phyloP scores from a whole-genome alignment of 1,140 invertebrate species.

The Carposina sasakii region DNA sequence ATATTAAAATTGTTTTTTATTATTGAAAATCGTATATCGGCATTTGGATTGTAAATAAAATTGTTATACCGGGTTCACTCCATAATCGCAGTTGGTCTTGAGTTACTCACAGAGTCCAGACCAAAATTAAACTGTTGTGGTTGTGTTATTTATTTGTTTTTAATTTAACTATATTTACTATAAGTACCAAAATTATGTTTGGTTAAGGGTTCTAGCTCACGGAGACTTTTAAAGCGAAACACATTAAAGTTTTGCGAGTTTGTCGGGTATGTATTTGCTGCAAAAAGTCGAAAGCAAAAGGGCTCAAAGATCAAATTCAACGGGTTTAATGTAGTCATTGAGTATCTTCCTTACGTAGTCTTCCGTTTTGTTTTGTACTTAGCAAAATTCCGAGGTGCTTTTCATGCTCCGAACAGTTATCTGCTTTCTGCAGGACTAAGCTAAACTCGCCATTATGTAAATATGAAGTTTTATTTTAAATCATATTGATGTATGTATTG shows the following conservation, averaged over 20 bases:
- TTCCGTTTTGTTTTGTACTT: conserved; percentile 67
- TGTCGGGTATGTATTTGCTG: no score
- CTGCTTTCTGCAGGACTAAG: conserved; percentile 36
- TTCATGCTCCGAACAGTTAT: conserved; percentile 38
- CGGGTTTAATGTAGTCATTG: conserved; percentile 47
- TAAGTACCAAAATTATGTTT: conserved; percentile 55
- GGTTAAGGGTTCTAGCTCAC: no score
- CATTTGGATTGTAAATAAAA: no score
- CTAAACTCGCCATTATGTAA: conserved; percentile 60
- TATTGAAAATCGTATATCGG: no score
- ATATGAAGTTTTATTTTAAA: conserved; percentile 50
- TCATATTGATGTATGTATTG: conserved; percentile 55
- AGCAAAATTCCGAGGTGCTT: conserved; percentile 56
- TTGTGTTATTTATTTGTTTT: conserved; percentile 70
- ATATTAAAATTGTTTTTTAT: conserved; percentile 13
- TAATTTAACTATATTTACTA: conserved; percentile 66
- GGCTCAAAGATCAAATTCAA: conserved; percentile 42
- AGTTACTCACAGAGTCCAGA: no score
- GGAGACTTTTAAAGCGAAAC: no score
- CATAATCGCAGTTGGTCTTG: no score
- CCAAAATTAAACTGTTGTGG: conserved; percentile 48
- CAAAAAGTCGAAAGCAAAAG: no score
- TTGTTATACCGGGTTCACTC: no score
- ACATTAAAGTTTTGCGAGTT: no score
- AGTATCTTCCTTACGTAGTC: conserved; percentile 47